These are phyloP conservation scores for Cerastoderma edule DNA, from an alignment of 2,888 invertebrate species.

Conservation along the genomic window DNA sequence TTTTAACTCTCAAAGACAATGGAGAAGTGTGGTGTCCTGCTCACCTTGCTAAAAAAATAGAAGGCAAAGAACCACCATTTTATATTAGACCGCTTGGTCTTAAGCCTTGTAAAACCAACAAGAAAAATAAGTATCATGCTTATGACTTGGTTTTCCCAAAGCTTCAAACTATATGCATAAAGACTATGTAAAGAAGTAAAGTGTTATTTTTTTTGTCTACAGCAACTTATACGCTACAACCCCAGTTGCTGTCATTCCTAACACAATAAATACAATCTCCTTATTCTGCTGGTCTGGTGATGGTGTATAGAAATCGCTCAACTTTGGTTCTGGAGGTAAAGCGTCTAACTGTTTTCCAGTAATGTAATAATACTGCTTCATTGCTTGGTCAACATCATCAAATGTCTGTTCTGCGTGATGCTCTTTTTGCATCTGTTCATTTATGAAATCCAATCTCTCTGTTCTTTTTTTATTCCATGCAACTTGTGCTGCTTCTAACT, in stretches of 20 bases:
- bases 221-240: constrained; percentile 26
- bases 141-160: constrained; percentile 28
- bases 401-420: constrained; percentile 45
- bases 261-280: constrained; percentile 39
- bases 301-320: constrained; percentile 38
- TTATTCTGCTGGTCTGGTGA: constrained; percentile 35
- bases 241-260: constrained; percentile 24
- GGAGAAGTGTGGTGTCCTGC: constrained; percentile 36
- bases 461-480: constrained; percentile 45
- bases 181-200: constrained; percentile 20
- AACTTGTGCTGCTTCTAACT: constrained; percentile 41
- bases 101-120: constrained; percentile 37
- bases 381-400: constrained; percentile 44
- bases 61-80: constrained; percentile 31
- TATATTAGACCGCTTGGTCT: constrained; percentile 33
- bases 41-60: constrained; percentile 25
- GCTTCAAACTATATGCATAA: constrained; percentile 22
- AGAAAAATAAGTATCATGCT: constrained; percentile 33
- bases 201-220: constrained; percentile 4
- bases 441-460: constrained; percentile 45
- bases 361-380: constrained; percentile 43
- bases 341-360: constrained; percentile 33
- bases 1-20: constrained; percentile 30
- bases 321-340: constrained; percentile 22
- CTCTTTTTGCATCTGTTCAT: constrained; percentile 46